Evolutionary conservation across 2,888 invertebrate species (phyloP).

Genomic region (Temnothorax unifasciatus): DNA sequence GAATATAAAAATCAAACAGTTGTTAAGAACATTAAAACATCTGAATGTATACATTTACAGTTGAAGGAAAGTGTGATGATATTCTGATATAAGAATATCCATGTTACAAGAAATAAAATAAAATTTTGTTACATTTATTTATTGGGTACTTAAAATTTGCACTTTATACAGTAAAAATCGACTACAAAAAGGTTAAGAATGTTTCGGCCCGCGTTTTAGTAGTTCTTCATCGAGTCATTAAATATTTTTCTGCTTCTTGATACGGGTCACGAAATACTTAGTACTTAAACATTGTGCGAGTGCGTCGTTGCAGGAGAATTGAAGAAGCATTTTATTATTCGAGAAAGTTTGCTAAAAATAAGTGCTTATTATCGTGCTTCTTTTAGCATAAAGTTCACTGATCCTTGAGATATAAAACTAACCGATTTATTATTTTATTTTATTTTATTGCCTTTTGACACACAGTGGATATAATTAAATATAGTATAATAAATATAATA

Average conservation of each 20-base stretch:
- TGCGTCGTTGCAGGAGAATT: constrained; percentile 20
- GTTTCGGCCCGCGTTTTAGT: background rate
- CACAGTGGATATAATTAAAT: background rate
- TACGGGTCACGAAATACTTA: background rate
- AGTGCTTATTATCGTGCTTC: background rate
- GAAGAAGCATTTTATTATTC: constrained; percentile 38
- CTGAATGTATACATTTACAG: background rate
- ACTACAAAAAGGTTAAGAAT: constrained; percentile 18
- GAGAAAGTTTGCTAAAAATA: constrained; percentile 28
- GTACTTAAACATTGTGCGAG: constrained; percentile 22
- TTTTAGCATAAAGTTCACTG: background rate
- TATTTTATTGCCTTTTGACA: background rate
- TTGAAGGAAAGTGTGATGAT: background rate
- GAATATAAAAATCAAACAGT: background rate
- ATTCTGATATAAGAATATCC: background rate
- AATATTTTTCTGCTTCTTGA: constrained; percentile 29
- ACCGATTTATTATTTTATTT: background rate
- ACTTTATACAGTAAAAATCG: constrained; percentile 3
- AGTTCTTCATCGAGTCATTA: background rate
- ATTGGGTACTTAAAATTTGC: background rate
- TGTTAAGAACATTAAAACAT: background rate
- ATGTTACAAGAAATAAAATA: background rate
- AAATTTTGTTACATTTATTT: background rate
- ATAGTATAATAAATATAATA: background rate
- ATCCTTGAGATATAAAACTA: background rate